Evolutionary conservation across 2,797 vertebrate genomes (phyloP), one percentile per base, ranked within the genome.

Genomic region (Pantherophis alleghaniensis): DNA sequence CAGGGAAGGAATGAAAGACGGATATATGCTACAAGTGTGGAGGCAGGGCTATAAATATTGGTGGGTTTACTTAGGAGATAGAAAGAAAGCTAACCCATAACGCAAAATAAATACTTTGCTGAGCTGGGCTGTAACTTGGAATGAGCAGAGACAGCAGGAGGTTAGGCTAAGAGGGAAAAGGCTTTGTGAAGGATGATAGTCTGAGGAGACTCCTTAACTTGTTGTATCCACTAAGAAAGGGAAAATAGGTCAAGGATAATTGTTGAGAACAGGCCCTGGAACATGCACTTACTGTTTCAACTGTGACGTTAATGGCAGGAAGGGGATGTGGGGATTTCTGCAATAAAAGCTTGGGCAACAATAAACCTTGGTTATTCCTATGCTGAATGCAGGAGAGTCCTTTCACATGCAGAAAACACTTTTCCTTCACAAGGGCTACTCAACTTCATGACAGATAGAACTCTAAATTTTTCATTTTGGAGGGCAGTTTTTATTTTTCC

Each of bases 1-100:
- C 97, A 98, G 97, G 96, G 97, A 97, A 98, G 96, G 96, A 96
- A 97, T 97, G 97, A 97, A 97, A 97, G 96, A 96, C 96, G 96
- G 97, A 97, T 97, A 97, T 97, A 97, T 96, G 96, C 96, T 97
- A 95, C 96, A 97, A 97, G 96, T 93, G 95, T 0, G 24, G 97
- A 97, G 96, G 97, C 55, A 1, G 95, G 87, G 95, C 95, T 94
- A 97, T 97, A 97, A 97, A 97, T 97, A 97, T 94, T 94, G 92
- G 63, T 94, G 88, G 91, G 93, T 94, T 95, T 96, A 96, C 94
- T 96, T 96, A 96, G 95, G 94, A 95, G 97, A 94, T 95, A 95
- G 96, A 97, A 97, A 96, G 92, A 96, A 97, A 96, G 93, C 92
- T 94, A 95, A 90, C 87, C 94, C 96, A 94, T 97, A 96, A 96